Base-by-base conservation (phyloP, 2,797 vertebrate genomes). In the Helostoma temminkii region DNA sequence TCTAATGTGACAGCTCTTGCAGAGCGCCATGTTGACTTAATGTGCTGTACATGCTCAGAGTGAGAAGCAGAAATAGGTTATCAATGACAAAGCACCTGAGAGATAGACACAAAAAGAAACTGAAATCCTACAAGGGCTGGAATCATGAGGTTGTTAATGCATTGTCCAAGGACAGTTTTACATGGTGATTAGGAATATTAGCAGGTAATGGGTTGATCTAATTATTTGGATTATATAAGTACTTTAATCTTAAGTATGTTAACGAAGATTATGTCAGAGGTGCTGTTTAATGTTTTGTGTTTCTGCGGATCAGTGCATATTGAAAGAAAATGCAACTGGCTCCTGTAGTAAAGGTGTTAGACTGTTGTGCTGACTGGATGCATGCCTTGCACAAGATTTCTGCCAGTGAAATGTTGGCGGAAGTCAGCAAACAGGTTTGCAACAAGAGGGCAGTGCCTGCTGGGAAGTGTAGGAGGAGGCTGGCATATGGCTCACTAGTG, bases 381-480 rank as follows among this genome's bases (percentile, higher is more conserved):
- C 66, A 60, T 67, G 80, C 87, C 76, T 87, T 65, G 54, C 61
- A 64, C 74, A 71, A 78, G 77, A 70, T 47, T 70, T 22, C 67
- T 83, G 89, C 89, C 86, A 88, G 75, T 70, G 76, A 88, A 87
- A 86, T 63, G 59, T 90, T 91, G 88, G 91, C 91, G 84, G 82
- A 61, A 72, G 60, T 81, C 75, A 59, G 80, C 64, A 80, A 78
- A 68, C 58, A 83, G 89, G 77, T 85, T 82, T 74, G 71, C 81
- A 80, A 81, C 74, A 62, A 86, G 80, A 82, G 85, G 85, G 84
- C 88, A 85, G 63, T 72, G 89, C 89, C 86, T 90, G 87, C 87
- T 92, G 88, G 84, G 88, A 91, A 84, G 90, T 90, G 91, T 86
- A 89, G 90, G 90, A 70, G 84, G 87, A 74, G 76, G 80, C 86